Base-by-base conservation (phyloP, 2,113 vertebrate genomes). In the Bombycilla garrulus region DNA sequence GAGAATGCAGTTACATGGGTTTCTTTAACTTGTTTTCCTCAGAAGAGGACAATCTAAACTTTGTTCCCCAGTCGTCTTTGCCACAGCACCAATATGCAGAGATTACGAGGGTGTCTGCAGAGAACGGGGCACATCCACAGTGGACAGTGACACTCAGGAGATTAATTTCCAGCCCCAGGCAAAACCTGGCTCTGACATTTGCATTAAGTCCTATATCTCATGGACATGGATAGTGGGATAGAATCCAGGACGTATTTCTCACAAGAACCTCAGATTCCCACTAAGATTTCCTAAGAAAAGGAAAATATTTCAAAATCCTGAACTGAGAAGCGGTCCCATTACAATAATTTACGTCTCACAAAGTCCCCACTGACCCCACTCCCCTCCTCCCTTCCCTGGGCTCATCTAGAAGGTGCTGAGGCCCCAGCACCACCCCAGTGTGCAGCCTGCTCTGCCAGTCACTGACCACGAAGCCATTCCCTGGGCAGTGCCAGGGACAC, bases 171-270 rank as follows among this genome's bases (percentile, higher is more conserved):
- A 79, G 60, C 15, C 16, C 23, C 48, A 64, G 15, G 48, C 25
- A 85, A 84, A 87, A 66, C 11, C 29, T 88, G n/a, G 22, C 50
- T 80, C 48, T 93, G 67, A 47, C n/a, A 54, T 15, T 86, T 1
- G 0, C 38, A 2, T 48, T 60, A 31, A 61, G 28, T 42, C 33
- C 26, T 18, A 17, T 33, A 10, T 10, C 12, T 57, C 35, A 56
- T 1, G 6, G 71, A 67, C 38, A 64, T 1, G 0, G 0, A 7
- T 11, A 65, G 24, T 7, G 17, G 44, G 38, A 67, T 19, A 81
- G 74, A 85, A 67, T 57, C 29, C 47, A 70, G 24, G 7, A 38
- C 17, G 28, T 4, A 13, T 64, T 88, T 66, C 35, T 88, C 66
- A 24, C 1, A 25, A 45, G 11, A 64, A 10, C 21, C 9, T 71